Percentiles rank a stretch among this genome's conserved stretches.
phyloP scores from a whole-genome alignment of 2,888 invertebrate genomes.

The Tenthredo mesomela region DNA sequence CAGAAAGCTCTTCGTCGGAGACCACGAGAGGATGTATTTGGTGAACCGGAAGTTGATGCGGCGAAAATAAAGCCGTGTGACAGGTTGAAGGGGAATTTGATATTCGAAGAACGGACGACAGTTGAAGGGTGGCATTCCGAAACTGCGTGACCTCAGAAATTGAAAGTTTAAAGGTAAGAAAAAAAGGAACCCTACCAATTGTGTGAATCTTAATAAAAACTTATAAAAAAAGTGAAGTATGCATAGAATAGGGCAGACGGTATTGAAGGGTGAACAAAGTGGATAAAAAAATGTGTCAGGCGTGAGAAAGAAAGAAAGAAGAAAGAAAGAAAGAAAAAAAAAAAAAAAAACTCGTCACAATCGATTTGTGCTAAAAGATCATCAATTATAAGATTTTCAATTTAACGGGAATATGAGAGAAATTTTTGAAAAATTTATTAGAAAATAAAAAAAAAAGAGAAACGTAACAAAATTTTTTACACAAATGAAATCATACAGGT shows the following conservation, averaged over 20 bases:
- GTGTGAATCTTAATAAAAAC: not conserved
- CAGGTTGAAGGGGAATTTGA: constrained; percentile 8
- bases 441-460: not conserved
- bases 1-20: constrained; percentile 20
- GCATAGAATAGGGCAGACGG: not conserved
- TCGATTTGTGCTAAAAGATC: not conserved
- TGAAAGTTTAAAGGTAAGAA: not conserved
- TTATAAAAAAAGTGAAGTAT: not conserved
- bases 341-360: not conserved
- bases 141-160: not conserved
- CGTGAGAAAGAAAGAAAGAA: not conserved
- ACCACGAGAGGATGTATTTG: not conserved
- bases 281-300: not conserved
- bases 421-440: not conserved
- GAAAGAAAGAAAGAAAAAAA: not conserved
- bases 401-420: not conserved
- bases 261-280: not conserved
- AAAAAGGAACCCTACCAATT: not conserved
- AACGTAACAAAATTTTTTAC: not conserved
- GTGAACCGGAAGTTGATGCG: constrained; percentile 15
- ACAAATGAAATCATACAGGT: not conserved
- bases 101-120: not conserved
- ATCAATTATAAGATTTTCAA: not conserved
- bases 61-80: constrained; percentile 2
- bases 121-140: not conserved